Base-by-base conservation (phyloP, 1,140 invertebrate species). In the Saccostrea echinata region DNA sequence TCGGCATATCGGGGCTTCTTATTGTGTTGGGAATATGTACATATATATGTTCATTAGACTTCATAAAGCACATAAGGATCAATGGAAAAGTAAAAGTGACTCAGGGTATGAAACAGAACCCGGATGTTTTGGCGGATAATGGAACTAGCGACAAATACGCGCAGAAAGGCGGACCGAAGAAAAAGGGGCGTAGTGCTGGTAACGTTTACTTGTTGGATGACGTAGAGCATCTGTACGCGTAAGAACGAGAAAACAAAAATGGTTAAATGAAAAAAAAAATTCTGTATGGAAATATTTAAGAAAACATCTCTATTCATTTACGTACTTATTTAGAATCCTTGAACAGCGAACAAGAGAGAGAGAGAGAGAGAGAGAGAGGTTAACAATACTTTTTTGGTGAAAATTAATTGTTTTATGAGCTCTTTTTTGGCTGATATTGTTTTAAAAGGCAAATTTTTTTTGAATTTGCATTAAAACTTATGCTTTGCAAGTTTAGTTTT, bases 11-110 rank as follows among this genome's bases (percentile, higher is more conserved):
- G 9, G 81, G 81, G 35, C 43, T 83, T 35, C 35, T 83, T 6
- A 53, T 83, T n/a, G 13, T 83, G 27, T 24, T 83, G 16, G 81
- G 43, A 51, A 53, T 83, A 24, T 83, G 81, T 21, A 35, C 18
- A 53, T 83, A 83, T 51, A 83, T 83, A n/a, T 83, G 81, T 11
- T 83, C 81, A 24, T 35, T 83, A 18, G 81, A 83, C 43, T 51
- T 52, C 21, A 83, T 83, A 1, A 83, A 33, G n/a, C 81, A 83
- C n/a, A 21, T 83, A 3, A 21, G 81, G 21, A 35, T 51, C 12
- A 30, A 53, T 53, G 81, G 81, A 4, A 51, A 83, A 33, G 81
- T 83, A 4, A 83, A 83, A 53, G 81, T 83, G 8, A 83, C 52
- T 2, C 81, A 83, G 9, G 81, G 81, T 27, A 83, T 83, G 81